Percentiles rank a stretch among this genome's conserved stretches.
phyloP scores from a whole-genome alignment of 2,797 vertebrate genomes.

The Leuciscus waleckii region DNA sequence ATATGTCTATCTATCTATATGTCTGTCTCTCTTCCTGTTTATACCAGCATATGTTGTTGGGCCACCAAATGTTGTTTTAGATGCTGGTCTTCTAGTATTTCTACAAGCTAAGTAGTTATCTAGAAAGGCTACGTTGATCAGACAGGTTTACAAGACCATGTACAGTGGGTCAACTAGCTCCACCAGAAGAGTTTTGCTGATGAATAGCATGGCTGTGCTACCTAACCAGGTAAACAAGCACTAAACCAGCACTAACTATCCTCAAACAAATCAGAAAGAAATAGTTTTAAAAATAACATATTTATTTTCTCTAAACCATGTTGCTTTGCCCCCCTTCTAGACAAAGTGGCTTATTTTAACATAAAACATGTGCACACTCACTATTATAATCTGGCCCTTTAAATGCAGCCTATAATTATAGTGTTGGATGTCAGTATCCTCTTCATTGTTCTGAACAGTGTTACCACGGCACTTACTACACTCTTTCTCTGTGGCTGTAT shows the following conservation, averaged over 20 bases:
- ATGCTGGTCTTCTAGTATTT: neutral
- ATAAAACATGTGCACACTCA: conserved; percentile 8
- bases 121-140: neutral
- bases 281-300: neutral
- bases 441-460: conserved; percentile 55
- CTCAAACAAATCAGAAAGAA: neutral
- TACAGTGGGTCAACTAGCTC: neutral
- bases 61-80: neutral
- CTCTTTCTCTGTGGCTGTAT: conserved; percentile 52
- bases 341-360: conserved; percentile 29
- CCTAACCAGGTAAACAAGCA: neutral
- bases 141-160: neutral
- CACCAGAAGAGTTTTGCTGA: neutral
- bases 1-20: neutral
- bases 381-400: conserved; percentile 22
- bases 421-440: conserved; percentile 45
- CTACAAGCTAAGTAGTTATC: neutral
- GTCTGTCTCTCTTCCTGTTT: neutral
- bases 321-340: neutral
- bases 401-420: conserved; percentile 47
- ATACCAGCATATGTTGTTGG: neutral
- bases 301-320: neutral
- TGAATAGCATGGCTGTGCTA: neutral
- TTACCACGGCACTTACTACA: conserved; percentile 47
- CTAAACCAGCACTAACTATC: neutral